Conservation (phyloP, 64 coral and sea anemone genomes). For the Dendronephthya gigantea region DNA sequence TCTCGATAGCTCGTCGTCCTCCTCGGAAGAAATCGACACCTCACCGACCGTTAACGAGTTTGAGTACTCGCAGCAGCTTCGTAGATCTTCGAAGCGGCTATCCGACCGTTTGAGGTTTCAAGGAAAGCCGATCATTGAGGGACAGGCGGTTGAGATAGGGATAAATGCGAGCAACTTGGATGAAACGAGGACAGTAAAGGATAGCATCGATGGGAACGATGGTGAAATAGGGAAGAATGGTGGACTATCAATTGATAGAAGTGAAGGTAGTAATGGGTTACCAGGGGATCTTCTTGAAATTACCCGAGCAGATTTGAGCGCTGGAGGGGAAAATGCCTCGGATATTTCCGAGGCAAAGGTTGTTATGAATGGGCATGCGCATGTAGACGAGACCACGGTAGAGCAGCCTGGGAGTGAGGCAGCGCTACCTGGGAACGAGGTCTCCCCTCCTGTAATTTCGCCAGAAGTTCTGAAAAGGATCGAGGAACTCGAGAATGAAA, state of each 20-base stretch:
- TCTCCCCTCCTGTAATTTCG: not conserved
- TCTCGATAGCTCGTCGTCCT: not conserved
- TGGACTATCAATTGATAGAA: not conserved
- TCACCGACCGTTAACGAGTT: not conserved
- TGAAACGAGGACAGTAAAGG: not conserved
- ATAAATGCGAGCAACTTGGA: not conserved
- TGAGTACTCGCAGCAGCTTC: not conserved
- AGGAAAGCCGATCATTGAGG: not conserved
- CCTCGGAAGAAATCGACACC: not conserved
- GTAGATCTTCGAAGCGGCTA: not conserved
- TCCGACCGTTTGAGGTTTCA: not conserved
- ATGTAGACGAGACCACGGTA: too few species aligned
- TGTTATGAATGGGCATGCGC: not conserved
- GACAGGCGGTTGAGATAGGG: not conserved
- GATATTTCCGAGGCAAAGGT: not conserved
- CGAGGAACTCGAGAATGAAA: not conserved
- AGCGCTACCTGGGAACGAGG: not conserved
- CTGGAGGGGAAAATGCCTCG: not conserved
- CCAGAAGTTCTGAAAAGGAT: not conserved
- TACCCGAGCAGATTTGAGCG: not conserved
- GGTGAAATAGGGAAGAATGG: not conserved
- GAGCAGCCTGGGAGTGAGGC: not conserved
- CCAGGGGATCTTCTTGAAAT: not conserved
- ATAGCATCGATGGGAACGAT: not conserved
- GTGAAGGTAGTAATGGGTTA: not conserved